phyloP scores from a whole-genome alignment of 23 tunicate species.

The Trididemnum nubilum region DNA sequence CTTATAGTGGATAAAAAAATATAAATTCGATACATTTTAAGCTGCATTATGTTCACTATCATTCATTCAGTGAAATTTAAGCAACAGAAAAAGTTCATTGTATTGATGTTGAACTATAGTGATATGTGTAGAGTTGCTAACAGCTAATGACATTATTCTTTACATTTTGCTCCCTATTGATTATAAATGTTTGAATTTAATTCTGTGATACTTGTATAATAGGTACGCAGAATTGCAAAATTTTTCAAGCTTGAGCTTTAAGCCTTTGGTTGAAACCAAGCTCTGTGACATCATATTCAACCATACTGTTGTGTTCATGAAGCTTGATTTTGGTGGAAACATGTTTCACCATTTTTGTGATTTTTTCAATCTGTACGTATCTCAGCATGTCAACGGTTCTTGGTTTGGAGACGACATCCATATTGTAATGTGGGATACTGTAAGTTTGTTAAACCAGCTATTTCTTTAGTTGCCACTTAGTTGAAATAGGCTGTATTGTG shows the following conservation, averaged over 20 bases:
- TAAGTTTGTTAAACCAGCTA: constrained; percentile 34
- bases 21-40: no score
- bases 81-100: no score
- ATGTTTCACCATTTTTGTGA: constrained; percentile 87
- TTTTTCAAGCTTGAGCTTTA: constrained; percentile 37
- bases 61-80: no score
- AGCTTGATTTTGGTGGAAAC: constrained; percentile 85
- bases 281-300: constrained; percentile 72
- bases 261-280: constrained; percentile 25
- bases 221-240: constrained; percentile 91
- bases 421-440: constrained; percentile 95
- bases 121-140: no score
- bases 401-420: constrained; percentile 67
- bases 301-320: constrained; percentile 74
- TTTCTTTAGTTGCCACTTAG: background rate
- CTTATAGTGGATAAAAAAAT: no score
- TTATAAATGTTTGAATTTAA: no score
- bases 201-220: no score
- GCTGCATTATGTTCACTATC: no score
- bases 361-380: constrained; percentile 56
- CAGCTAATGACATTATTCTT: no score
- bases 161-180: no score
- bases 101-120: no score
- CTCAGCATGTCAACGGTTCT: constrained; percentile 68
- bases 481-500: background rate